Conservation (phyloP, 1,140 invertebrate species). For the Tigriopus japonicus region DNA sequence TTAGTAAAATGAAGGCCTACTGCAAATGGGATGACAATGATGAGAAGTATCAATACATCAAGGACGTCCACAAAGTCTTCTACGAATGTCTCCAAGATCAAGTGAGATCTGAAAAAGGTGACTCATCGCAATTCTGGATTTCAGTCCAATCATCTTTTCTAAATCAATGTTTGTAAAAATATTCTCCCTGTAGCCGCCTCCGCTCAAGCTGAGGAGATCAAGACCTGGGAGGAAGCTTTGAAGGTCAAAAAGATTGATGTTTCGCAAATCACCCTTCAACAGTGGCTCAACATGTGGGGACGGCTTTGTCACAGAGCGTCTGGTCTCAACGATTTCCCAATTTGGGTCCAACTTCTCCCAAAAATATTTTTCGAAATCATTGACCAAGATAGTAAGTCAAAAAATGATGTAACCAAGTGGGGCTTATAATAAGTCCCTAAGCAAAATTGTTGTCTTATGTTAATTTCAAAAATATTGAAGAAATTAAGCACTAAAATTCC, state of each 20-base stretch:
- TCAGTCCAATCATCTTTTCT: too few species aligned
- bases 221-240: constrained; percentile 8
- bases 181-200: background rate
- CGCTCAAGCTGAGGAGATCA: background rate
- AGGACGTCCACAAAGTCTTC: background rate
- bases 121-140: background rate
- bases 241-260: background rate
- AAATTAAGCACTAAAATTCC: too few species aligned
- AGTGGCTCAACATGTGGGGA: constrained; percentile 21
- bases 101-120: background rate
- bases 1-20: background rate
- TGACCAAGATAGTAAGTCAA: constrained; percentile 18
- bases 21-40: background rate
- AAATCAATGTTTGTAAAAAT: too few species aligned
- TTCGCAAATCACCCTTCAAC: constrained; percentile 14
- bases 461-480: too few species aligned
- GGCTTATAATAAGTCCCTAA: too few species aligned
- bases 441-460: too few species aligned
- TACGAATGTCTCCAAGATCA: constrained; percentile 4
- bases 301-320: constrained; percentile 17
- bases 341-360: constrained; percentile 19
- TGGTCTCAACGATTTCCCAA: constrained; percentile 18
- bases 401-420: too few species aligned
- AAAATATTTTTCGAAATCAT: constrained; percentile 19
- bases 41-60: background rate